Evolutionary conservation across 2,797 vertebrate genomes (phyloP), one percentile per base, ranked within the genome.

Genomic region (Adrianichthys oophorus): DNA sequence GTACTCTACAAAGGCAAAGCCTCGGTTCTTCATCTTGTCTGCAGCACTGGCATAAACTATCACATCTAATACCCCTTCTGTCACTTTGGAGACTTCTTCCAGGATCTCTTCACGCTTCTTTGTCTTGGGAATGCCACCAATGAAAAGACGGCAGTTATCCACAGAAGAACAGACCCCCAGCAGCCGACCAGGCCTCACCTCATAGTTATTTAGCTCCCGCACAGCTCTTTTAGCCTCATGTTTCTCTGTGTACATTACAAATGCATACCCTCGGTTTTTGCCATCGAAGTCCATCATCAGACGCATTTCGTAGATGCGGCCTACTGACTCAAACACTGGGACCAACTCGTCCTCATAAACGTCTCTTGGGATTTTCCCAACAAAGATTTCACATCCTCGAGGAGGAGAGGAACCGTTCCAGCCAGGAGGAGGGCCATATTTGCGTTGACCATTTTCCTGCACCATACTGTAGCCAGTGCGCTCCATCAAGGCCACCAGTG

Each of bases 211-310:
- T 71, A 99, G 94, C 86, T 99, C 98, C 4, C 96, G 92, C 55
- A 99, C 96, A 0, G 98, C 98, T 5, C 95, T 92, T 84, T 99
- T 99, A 1, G 98, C 97, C 73, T 99, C 97, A 0, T 93, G 91
- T 86, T 98, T 99, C 84, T 95, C 94, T 0, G 97, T 95, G 90
- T 96, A 99, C 94, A 95, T 99, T 52, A 99, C 97, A 1, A 99
- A 99, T 32, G 98, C 97, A 0, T 99, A 99, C 48, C 97, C 98
- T 0, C 98, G 92, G 85, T 99, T 99, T 88, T 98, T 99, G 47
- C 98, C 98, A 0, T 99, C 98, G 12, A 99, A 99, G 89, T 99
- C 98, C 98, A 99, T 99, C 98, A 99, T 99, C 59, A 99, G 87
- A 18, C 98, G 95, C 95, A 99, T 96, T 90, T 99, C 98, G 0